A percentile compares a stretch with the other conserved stretches of the same genome.
These are phyloP conservation scores for Drosophila repletoides DNA, from an alignment of 1,140 invertebrate species.

Conservation along the genomic window DNA sequence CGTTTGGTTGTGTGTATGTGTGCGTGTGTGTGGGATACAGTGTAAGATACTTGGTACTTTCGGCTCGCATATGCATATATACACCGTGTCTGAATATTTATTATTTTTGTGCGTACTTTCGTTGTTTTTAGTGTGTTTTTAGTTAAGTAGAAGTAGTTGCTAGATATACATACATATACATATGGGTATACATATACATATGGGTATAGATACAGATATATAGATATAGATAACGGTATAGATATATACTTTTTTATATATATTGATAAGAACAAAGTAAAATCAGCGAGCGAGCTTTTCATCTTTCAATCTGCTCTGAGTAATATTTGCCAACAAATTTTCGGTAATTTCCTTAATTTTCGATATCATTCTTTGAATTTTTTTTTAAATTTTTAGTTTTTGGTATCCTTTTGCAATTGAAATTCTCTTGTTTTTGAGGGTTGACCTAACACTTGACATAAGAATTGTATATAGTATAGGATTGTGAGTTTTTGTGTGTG, in stretches of 20 bases:
- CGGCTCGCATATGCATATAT: slow-evolving; percentile 65
- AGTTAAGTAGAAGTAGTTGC: slow-evolving; percentile 25
- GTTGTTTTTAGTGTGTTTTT: slow-evolving; percentile 20
- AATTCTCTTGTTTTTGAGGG: slow-evolving; percentile 2
- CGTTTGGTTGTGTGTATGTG: slow-evolving; percentile 19
- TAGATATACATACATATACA: slow-evolving; percentile 40
- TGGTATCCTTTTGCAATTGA: slow-evolving; percentile 15
- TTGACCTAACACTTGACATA: slow-evolving; percentile 15
- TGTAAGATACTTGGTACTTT: slow-evolving; percentile 37
- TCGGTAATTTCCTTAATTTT: slow-evolving; percentile 33
- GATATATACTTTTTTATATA: slow-evolving; percentile 12
- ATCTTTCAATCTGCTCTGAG: slow-evolving; percentile 52
- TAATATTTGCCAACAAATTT: slow-evolving; percentile 54
- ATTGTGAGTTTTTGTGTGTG: slow-evolving; percentile 10
- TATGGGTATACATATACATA: slow-evolving; percentile 31
- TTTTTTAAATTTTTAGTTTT: slow-evolving; percentile 21
- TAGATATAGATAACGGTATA: slow-evolving; percentile 30
- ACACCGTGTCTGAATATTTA: no score
- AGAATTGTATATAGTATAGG: slow-evolving; percentile 24
- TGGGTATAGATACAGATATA: slow-evolving; percentile 4
- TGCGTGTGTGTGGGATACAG: slow-evolving; percentile 23
- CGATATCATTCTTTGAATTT: not conserved
- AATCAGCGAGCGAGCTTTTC: slow-evolving; percentile 73
- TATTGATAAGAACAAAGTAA: slow-evolving; percentile 62
- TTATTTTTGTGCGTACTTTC: no score